Conservation (phyloP, 2,888 invertebrate species). For the Ormyrus labotus region DNA sequence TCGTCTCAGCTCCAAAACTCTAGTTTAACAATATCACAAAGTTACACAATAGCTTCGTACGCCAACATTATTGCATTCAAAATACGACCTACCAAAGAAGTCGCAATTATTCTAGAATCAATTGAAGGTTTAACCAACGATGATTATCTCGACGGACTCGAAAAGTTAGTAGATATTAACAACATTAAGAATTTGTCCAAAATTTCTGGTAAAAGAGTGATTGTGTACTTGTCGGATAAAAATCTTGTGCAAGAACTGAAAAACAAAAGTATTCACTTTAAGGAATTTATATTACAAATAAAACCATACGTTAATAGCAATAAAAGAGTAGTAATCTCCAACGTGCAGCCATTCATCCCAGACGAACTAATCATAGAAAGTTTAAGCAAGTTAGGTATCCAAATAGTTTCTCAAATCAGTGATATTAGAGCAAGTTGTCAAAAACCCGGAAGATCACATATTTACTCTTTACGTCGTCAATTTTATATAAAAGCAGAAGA, state of each 20-base stretch:
- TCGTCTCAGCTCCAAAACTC: too few relatives aligned
- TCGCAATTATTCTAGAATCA: conserved; percentile 6
- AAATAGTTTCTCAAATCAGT: neutral
- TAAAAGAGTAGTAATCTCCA: neutral
- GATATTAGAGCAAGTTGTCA: neutral
- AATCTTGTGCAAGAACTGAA: neutral
- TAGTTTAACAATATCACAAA: too few relatives aligned
- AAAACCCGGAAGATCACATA: neutral
- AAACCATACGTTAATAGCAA: neutral
- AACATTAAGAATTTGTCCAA: neutral
- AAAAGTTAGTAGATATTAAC: neutral
- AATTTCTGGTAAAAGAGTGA: conserved; percentile 2
- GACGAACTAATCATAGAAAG: neutral
- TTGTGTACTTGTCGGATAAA: neutral
- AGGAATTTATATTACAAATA: too few relatives aligned
- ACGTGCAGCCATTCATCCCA: neutral
- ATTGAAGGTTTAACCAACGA: conserved; percentile 3
- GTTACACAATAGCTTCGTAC: too few relatives aligned
- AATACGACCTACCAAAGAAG: neutral
- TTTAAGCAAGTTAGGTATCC: neutral
- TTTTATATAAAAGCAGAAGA: neutral
- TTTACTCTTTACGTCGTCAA: neutral
- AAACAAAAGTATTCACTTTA: neutral
- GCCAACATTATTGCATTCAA: too few relatives aligned
- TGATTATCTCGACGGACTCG: conserved; percentile 18